These are phyloP conservation scores for Oenanthe oenanthe DNA, from an alignment of 2,113 vertebrate species.

Conservation along the genomic window DNA sequence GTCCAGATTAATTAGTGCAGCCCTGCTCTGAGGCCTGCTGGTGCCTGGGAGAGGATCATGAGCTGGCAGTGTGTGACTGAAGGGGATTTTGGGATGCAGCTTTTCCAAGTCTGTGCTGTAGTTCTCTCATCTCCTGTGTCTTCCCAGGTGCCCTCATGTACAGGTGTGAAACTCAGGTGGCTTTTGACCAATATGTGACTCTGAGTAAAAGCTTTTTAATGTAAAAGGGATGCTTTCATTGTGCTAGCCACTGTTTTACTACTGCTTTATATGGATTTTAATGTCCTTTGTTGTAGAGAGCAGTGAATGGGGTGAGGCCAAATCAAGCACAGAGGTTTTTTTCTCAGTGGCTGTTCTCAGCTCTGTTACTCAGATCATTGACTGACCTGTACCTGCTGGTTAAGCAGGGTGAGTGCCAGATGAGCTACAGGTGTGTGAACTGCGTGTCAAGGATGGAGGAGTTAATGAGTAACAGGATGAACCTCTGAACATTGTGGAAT, in stretches of 20 bases:
- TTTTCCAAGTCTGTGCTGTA: neutral
- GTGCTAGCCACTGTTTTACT: neutral
- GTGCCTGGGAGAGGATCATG: neutral
- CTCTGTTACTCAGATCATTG: neutral
- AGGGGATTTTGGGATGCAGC: neutral
- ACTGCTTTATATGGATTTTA: neutral
- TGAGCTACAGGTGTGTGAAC: conserved; percentile 10
- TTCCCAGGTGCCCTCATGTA: accelerated
- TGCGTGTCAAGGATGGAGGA: neutral
- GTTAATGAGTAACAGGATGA: conserved; percentile 40
- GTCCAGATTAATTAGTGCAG: neutral
- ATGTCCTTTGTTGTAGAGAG: neutral
- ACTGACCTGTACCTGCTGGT: neutral
- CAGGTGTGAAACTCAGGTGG: neutral
- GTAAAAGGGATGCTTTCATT: neutral
- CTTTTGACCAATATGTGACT: neutral
- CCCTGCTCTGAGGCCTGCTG: neutral
- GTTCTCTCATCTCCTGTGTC: neutral
- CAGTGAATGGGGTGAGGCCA: neutral
- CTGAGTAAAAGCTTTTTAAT: neutral
- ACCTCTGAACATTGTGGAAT: neutral
- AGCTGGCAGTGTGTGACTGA: neutral
- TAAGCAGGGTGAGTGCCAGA: conserved; percentile 3
- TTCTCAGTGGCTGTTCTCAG: neutral
- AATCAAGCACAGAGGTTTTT: neutral